Evolutionary conservation across 1,140 invertebrate species (phyloP).

Genomic region (Pseudomyrmex sp.): DNA sequence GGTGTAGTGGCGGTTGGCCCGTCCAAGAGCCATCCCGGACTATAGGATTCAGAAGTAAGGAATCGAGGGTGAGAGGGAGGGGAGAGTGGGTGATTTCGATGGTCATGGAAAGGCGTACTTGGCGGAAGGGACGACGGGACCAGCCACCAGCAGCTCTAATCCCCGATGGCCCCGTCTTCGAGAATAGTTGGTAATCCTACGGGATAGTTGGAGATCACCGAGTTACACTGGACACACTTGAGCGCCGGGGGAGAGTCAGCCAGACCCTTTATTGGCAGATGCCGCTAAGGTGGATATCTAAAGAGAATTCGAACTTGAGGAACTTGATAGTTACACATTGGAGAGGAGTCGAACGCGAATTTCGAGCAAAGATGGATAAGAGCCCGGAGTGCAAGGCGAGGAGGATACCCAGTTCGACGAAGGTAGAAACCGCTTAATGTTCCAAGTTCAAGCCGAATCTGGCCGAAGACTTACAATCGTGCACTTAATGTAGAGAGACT

Average conservation of each 20-base stretch:
- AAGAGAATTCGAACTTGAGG: conserved; percentile 74
- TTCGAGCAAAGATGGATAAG: conserved; percentile 55
- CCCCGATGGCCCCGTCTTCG: conserved; percentile 84
- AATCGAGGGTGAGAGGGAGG: conserved; percentile 1
- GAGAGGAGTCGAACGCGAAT: conserved; percentile 63
- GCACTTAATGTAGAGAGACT: conserved; percentile 68
- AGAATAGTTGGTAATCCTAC: conserved; percentile 85
- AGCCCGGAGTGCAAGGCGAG: conserved; percentile 36
- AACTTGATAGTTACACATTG: conserved; percentile 72
- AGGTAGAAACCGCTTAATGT: conserved; percentile 73
- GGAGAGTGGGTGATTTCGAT: conserved; percentile 66
- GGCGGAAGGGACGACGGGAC: conserved; percentile 66
- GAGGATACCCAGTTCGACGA: conserved; percentile 46
- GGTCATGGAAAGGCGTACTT: conserved; percentile 70
- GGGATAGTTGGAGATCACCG: conserved; percentile 85
- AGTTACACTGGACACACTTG: conserved; percentile 81
- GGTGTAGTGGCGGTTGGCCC: conserved; percentile 60
- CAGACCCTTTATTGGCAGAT: conserved; percentile 72
- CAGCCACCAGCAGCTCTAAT: conserved; percentile 79
- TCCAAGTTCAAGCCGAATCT: conserved; percentile 68
- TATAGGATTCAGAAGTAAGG: conserved; percentile 62
- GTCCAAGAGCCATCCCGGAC: conserved; percentile 55
- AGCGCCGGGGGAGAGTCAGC: conserved; percentile 61
- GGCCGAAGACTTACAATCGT: conserved; percentile 69
- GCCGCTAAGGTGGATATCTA: conserved; percentile 73